Percentiles rank a stretch among this genome's conserved stretches.
Evolutionary conservation across 2,113 vertebrate species (phyloP).

Genomic region (Spea multiplicata): DNA sequence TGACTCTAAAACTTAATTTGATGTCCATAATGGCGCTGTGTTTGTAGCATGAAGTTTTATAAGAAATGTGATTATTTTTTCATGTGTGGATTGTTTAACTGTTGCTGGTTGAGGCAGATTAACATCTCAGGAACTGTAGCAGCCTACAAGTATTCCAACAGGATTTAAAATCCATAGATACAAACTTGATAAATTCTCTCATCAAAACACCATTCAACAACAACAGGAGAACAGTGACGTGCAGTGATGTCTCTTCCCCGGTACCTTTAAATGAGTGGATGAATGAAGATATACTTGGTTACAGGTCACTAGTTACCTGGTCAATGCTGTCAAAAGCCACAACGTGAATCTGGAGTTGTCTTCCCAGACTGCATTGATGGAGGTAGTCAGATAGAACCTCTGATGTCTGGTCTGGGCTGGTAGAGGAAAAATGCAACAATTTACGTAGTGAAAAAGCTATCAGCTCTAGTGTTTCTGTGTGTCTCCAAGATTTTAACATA

Average conservation of each 20-base stretch:
- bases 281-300: background rate
- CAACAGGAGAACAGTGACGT: background rate
- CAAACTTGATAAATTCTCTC: background rate
- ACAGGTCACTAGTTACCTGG: constrained; percentile 46
- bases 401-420: constrained; percentile 72
- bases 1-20: no score
- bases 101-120: no score
- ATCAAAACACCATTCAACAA: background rate
- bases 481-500: no score
- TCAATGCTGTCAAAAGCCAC: constrained; percentile 65
- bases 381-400: constrained; percentile 66
- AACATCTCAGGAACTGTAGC: no score
- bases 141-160: no score
- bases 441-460: no score
- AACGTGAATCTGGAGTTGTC: constrained; percentile 58
- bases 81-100: no score
- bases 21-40: no score
- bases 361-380: constrained; percentile 62
- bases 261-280: background rate
- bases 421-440: constrained; percentile 1
- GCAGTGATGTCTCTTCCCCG: background rate
- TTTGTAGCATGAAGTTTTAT: no score
- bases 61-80: no score
- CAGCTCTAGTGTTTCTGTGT: no score
- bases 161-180: no score